Conservation (phyloP, 2,888 invertebrate species). For the Drosophila lacicola region DNA sequence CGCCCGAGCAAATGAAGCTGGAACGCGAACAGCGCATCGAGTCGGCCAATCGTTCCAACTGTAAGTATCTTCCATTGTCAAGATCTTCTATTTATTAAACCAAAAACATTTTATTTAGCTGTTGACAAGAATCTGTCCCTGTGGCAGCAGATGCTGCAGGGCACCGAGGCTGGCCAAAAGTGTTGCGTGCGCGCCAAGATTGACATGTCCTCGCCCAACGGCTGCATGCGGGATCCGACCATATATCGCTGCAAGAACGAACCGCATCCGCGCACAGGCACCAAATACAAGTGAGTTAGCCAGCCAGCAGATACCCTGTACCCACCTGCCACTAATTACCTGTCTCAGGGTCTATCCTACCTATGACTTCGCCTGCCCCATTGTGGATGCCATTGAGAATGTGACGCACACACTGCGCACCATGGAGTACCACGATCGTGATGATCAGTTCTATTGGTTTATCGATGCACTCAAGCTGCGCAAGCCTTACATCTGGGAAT, state of each 20-base stretch:
- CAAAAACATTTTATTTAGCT: conserved; percentile 85
- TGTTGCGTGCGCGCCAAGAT: conserved; percentile 99
- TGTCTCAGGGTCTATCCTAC: conserved; percentile 96
- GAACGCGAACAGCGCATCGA: conserved; percentile 96
- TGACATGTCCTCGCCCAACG: conserved; percentile 97
- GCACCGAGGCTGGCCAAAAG: conserved; percentile 91
- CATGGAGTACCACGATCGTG: conserved; percentile 99
- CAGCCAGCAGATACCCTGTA: background rate
- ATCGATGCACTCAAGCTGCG: conserved; percentile 94
- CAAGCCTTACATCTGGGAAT: conserved; percentile 98
- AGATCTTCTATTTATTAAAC: background rate
- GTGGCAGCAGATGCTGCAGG: conserved; percentile 98
- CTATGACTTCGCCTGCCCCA: conserved; percentile 99
- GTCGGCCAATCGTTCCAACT: conserved; percentile 93
- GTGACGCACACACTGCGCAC: conserved; percentile 99
- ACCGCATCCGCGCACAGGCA: conserved; percentile 96
- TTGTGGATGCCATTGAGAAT: conserved; percentile 98
- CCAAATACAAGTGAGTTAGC: conserved; percentile 93
- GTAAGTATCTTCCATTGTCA: conserved; percentile 86
- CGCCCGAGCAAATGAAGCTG: conserved; percentile 96
- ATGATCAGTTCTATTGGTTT: conserved; percentile 99
- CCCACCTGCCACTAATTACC: background rate
- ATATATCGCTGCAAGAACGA: conserved; percentile 99
- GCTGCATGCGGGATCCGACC: conserved; percentile 98
- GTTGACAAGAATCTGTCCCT: conserved; percentile 93